phyloP scores from a whole-genome alignment of 2,113 vertebrate species.

The Forbesichthys agassizii region DNA sequence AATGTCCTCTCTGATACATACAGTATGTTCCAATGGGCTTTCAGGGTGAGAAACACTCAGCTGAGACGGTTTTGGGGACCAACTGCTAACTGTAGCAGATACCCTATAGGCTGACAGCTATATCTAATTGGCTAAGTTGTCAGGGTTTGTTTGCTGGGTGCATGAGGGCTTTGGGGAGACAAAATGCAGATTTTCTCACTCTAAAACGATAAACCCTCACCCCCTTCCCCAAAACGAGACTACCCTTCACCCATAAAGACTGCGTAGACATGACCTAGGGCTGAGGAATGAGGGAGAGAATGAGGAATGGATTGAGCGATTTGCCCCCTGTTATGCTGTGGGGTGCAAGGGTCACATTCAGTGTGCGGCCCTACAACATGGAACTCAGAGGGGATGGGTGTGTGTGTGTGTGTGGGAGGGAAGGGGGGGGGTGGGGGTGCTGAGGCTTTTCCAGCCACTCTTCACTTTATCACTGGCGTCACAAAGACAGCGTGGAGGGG shows the following conservation, averaged over 20 bases:
- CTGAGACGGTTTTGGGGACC: conserved; percentile 32
- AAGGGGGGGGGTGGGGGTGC: too few relatives aligned
- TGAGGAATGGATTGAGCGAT: conserved; percentile 54
- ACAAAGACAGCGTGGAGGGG: conserved; percentile 52
- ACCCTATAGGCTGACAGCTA: conserved; percentile 58
- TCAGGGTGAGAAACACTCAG: conserved; percentile 53
- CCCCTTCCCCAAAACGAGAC: conserved; percentile 11
- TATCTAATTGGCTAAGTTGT: conserved; percentile 65
- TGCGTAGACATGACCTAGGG: conserved; percentile 16
- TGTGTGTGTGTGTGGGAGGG: background rate
- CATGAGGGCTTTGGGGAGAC: conserved; percentile 34
- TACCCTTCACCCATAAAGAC: background rate
- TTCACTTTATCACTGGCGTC: conserved; percentile 63
- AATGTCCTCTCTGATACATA: conserved; percentile 39
- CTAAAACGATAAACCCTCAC: conserved; percentile 10
- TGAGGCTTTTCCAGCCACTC: conserved; percentile 57
- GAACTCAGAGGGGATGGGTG: conserved; percentile 32
- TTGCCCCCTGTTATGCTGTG: conserved; percentile 52
- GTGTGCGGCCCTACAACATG: conserved; percentile 43
- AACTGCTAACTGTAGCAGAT: conserved; percentile 29
- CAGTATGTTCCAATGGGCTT: conserved; percentile 37
- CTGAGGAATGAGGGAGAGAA: conserved; percentile 22
- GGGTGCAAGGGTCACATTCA: conserved; percentile 34
- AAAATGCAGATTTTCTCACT: conserved; percentile 57
- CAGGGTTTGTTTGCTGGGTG: conserved; percentile 56